phyloP scores from a whole-genome alignment of 2,113 vertebrate genomes.

The Apodemus sylvaticus region DNA sequence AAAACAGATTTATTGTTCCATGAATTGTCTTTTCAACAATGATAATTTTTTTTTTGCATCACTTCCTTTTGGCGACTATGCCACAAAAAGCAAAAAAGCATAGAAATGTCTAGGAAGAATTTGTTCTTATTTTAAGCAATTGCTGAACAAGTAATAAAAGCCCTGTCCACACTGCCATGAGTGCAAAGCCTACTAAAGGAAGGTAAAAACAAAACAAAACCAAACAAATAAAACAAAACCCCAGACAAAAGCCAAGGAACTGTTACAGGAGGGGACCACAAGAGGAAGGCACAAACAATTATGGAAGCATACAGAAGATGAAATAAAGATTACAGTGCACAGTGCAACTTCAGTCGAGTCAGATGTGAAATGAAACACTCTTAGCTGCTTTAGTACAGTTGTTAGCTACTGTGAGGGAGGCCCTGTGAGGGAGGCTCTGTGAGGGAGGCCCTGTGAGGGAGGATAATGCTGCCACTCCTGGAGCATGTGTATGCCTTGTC shows the following conservation, averaged over 20 bases:
- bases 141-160: neutral
- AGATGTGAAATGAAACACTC: neutral
- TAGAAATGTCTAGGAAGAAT: neutral
- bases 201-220: neutral
- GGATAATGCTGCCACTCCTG: neutral
- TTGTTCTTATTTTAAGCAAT: neutral
- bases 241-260: neutral
- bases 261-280: neutral
- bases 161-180: neutral
- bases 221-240: too few species aligned
- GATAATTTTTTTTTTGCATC: neutral
- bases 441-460: neutral
- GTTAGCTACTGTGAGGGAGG: neutral
- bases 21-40: neutral
- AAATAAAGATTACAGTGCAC: neutral
- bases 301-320: neutral
- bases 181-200: neutral
- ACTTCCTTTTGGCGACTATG: neutral
- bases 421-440: neutral
- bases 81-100: neutral
- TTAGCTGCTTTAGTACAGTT: neutral
- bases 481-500: neutral
- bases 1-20: neutral
- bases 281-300: neutral
- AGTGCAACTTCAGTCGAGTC: neutral